Base-by-base conservation (phyloP, 2,113 vertebrate species). In the Pedionomus torquatus region DNA sequence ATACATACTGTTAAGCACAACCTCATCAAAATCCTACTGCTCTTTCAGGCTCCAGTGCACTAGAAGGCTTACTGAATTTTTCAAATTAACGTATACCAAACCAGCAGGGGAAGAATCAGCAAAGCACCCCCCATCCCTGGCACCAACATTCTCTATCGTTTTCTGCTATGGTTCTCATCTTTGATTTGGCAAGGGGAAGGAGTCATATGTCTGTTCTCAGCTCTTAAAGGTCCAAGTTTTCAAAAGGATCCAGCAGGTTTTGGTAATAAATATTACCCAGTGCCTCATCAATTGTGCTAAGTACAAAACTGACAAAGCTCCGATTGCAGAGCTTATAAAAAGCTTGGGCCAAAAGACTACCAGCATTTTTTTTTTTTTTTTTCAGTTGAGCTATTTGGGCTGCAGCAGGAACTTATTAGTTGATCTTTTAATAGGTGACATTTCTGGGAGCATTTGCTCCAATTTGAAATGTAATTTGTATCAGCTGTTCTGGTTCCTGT, bases 341-440 rank as follows among this genome's bases (percentile, higher is more conserved):
- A 74, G 20, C 1, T 10, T 31, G 35, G 2, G 1, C 54, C 78
- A 85, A 57, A 76, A 77, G 41, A 71, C 55, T 92, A 70, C 39
- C 26, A 68, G 41, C 39, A 3, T 60, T 7, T 52, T 7, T 51
- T 11, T 43, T 70, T 24, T 23, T 74, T 48, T 87, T 82, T 91
- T 63, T 37, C 0, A 74, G 49, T 78, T 77, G 60, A 86, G 80
- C 76, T 95, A 90, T 95, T 93, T 80, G 84, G 87, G 84, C 43
- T 93, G 37, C 92, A 90, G 79, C 93, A 96, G 90, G 93, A 97
- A 96, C 70, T 96, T 96, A 94, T 95, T 93, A 97, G 90, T 55
- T 88, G 83, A 84, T 97, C 65, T 96, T 95, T 97, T 97, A 96
- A 95, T 96, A 96, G 90, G 86, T 93, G 94, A 95, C 71, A 95